Evolutionary conservation across 2,797 vertebrate genomes (phyloP), one percentile per base, ranked within the genome.

Genomic region (Molothrus aeneus): DNA sequence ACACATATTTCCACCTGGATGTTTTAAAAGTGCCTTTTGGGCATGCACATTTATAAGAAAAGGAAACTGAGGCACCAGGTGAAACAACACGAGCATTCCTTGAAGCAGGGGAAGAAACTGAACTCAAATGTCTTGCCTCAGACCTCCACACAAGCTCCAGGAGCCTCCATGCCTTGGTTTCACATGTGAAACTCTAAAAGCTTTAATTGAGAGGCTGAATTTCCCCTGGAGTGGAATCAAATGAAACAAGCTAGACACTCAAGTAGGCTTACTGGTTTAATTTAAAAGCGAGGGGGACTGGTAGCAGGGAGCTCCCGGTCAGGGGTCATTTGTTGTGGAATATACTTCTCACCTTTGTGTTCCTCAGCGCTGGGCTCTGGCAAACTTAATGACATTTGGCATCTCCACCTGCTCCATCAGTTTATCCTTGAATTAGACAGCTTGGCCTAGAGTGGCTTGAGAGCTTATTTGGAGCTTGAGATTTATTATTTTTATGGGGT

Each of bases 221-320:
- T 93, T 95, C 95, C 90, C 91, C 93, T 88, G 94, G 91, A 96
- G 90, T 93, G 90, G 95, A 96, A 93, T 93, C 93, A 94, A 95
- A 87, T 86, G 92, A 94, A 97, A 95, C 86, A 71, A 95, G 88
- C 71, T 95, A 95, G 95, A 92, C 92, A 94, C 90, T 95, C 95
- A 92, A 95, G 92, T 71, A 93, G 83, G 90, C 92, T 95, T 96
- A 95, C 86, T 89, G 88, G 88, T 95, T 96, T 95, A 92, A 94
- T 96, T 94, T 94, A 94, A 95, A 95, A 88, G 92, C 17, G 38
- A 92, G 68, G 54, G 50, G 36, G 78, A 80, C 80, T 93, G 90
- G 88, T 95, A 93, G 83, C 74, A 77, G 90, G 40, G 92, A 97
- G 90, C 64, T 90, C 88, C 42, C 4, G 4, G 90, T 95, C 90